Base-by-base conservation (phyloP, 2,113 vertebrate species). In the Numida meleagris region DNA sequence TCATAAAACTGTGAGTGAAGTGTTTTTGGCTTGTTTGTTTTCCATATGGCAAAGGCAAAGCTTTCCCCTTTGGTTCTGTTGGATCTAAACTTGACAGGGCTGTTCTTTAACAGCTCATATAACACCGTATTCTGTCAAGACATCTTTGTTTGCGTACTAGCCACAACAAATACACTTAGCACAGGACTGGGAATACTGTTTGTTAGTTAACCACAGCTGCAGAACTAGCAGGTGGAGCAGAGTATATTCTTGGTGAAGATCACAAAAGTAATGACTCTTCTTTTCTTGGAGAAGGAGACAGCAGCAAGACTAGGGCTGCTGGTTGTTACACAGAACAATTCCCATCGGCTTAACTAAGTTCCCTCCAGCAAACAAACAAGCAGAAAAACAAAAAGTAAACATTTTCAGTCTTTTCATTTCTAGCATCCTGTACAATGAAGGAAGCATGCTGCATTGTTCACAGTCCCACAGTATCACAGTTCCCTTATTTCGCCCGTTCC, bases 171-270 rank as follows among this genome's bases (percentile, higher is more conserved):
- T 55, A 76, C 53, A 62, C 85, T 66, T 84, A 95, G 65, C 55
- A 75, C 24, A 78, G 72, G 48, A 24, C 80, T 81, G 95, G 95
- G 95, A 96, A 94, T 91, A 68, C 46, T 78, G 75, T 94, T 96
- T 95, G 95, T 88, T 97, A 88, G 93, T 95, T 97, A 95, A 97
- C 59, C 93, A 81, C 96, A 96, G 95, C 95, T 95, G 95, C 93
- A 94, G 90, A 94, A 83, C 73, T 81, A 83, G 82, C 93, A 95
- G 94, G 86, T 86, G 88, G 93, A 93, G 57, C 43, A 48, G 53
- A 88, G 72, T 20, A 43, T 21, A 23, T 83, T 89, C 78, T 63
- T 78, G 82, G 53, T 89, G 82, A 90, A 93, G 58, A 95, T 89
- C 58, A 75, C 89, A 80, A 55, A 89, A 95, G 57, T 78, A 87